A percentile compares a stretch with the other conserved stretches of the same genome.
Evolutionary conservation across 2,797 vertebrate genomes (phyloP).

Genomic region (Protonibea diacanthus): DNA sequence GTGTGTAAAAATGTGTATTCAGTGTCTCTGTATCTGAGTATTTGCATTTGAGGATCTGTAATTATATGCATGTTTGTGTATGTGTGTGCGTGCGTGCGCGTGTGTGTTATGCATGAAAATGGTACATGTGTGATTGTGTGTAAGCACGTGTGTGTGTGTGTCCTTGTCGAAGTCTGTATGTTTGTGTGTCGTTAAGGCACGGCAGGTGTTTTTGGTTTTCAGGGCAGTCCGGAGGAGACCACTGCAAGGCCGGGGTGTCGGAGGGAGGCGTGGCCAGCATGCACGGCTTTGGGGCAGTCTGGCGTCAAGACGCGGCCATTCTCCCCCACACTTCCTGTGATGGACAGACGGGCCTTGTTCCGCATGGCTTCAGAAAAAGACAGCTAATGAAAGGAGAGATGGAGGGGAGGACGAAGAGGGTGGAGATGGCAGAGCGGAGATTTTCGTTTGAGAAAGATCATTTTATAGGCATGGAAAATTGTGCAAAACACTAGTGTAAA

Average conservation of each 20-base stretch:
- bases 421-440: constrained; percentile 51
- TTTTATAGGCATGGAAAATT: background rate
- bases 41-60: constrained; percentile 54
- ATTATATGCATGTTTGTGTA: constrained; percentile 41
- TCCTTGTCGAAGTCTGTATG: constrained; percentile 65
- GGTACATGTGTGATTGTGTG: constrained; percentile 31
- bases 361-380: constrained; percentile 99
- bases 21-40: constrained; percentile 50
- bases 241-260: constrained; percentile 97
- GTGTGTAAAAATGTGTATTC: constrained; percentile 66
- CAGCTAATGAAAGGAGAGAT: constrained; percentile 85
- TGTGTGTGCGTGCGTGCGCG: constrained; percentile 17
- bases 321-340: constrained; percentile 97
- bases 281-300: constrained; percentile 97
- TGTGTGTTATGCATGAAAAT: constrained; percentile 38
- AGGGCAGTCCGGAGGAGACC: constrained; percentile 98
- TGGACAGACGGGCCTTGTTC: constrained; percentile 99
- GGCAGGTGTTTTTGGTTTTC: constrained; percentile 98
- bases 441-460: constrained; percentile 31
- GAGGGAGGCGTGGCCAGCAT: constrained; percentile 92
- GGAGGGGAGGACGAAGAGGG: constrained; percentile 64
- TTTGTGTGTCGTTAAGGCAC: constrained; percentile 92
- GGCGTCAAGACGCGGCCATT: constrained; percentile 95
- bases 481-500: background rate
- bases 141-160: constrained; percentile 33